A percentile compares a stretch with the other conserved stretches of the same genome.
phyloP scores from a whole-genome alignment of 2,888 invertebrate genomes.

The Euproctis similis region DNA sequence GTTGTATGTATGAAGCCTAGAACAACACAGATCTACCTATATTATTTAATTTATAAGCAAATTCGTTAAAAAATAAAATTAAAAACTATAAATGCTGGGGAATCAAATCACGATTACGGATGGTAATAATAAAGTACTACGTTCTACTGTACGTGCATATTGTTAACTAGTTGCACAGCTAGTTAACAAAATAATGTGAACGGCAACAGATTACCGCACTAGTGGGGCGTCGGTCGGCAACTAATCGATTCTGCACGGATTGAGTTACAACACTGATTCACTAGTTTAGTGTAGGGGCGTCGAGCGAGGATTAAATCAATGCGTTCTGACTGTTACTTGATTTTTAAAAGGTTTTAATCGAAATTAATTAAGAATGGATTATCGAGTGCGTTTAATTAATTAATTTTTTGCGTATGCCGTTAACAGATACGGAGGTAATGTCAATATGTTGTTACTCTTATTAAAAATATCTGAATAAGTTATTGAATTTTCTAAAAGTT shows the following conservation, averaged over 20 bases:
- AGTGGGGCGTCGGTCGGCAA: conserved; percentile 29
- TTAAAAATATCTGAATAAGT: no score
- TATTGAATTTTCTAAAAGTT: no score
- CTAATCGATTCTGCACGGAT: conserved; percentile 35
- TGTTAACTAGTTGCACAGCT: conserved; percentile 13
- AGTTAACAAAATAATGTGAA: conserved; percentile 27
- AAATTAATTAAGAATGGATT: neutral
- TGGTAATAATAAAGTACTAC: no score
- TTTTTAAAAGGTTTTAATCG: conserved; percentile 1
- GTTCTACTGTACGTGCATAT: no score
- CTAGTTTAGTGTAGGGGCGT: conserved; percentile 28
- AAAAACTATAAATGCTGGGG: no score
- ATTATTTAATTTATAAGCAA: no score
- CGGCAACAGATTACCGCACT: conserved; percentile 25
- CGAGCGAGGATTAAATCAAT: conserved; percentile 13
- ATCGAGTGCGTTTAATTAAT: neutral
- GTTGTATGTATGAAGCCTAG: no score
- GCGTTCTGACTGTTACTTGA: conserved; percentile 11
- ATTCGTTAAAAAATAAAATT: no score
- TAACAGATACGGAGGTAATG: no score
- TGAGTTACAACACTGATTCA: conserved; percentile 30
- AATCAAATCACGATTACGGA: no score
- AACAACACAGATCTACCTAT: no score
- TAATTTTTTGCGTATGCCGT: neutral
- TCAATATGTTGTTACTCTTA: no score